These are phyloP conservation scores for Acridotheres tristis DNA, from an alignment of 2,797 vertebrate species.

Conservation along the genomic window DNA sequence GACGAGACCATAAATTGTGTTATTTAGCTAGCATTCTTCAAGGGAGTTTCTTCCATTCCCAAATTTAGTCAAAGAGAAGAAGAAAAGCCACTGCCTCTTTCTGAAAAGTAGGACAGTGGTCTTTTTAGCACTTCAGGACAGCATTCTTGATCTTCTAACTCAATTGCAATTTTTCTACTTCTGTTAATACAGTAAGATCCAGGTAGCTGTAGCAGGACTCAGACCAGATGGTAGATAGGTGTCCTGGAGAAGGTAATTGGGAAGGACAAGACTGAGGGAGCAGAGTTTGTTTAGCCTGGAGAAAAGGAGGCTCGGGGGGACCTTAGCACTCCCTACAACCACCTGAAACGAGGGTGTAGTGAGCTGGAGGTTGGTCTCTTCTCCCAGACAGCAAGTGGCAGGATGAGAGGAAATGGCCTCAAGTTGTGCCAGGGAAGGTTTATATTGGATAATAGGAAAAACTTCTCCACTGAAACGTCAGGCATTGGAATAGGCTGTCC, in stretches of 20 bases:
- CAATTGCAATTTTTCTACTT: neutral
- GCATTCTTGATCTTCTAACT: neutral
- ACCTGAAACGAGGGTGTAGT: rapidly evolving
- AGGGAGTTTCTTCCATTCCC: neutral
- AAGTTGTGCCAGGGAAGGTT: neutral
- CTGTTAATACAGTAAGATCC: rapidly evolving
- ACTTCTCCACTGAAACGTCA: neutral
- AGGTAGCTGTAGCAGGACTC: neutral
- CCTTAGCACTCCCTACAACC: neutral
- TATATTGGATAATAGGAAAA: neutral
- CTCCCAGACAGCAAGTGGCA: no score
- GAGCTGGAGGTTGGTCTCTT: neutral
- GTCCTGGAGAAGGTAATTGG: neutral
- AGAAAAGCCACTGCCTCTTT: neutral
- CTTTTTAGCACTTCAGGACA: neutral
- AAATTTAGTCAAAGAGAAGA: neutral
- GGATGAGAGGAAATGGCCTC: neutral
- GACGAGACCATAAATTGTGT: neutral
- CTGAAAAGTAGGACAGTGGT: neutral
- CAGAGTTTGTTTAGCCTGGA: neutral
- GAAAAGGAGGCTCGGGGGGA: neutral
- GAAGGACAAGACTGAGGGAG: neutral
- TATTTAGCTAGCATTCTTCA: neutral
- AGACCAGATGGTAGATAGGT: neutral
- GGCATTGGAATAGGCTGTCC: neutral